Conservation (phyloP, 2,888 invertebrate species). For the Heliothis peltigera region DNA sequence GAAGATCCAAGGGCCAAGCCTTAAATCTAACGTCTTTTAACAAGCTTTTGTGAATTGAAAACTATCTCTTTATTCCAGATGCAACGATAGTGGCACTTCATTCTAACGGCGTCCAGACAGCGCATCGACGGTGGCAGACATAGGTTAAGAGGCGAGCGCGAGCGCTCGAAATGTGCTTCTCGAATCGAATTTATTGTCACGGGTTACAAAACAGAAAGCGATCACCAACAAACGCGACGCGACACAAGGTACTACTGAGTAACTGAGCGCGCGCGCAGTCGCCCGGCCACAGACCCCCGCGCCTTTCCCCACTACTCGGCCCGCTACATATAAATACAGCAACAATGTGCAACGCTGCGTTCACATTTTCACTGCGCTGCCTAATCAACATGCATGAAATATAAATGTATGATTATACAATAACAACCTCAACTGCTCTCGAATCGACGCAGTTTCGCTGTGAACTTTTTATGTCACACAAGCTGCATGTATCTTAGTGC, state of each 20-base stretch:
- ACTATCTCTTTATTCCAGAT: conserved; percentile 98
- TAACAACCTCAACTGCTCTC: not conserved
- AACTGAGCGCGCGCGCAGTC: conserved; percentile 78
- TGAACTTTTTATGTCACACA: conserved; percentile 1
- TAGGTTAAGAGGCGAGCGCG: conserved; percentile 85
- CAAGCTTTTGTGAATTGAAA: conserved; percentile 97
- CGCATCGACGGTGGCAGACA: conserved; percentile 86
- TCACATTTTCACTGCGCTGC: conserved; percentile 55
- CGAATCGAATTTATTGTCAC: conserved; percentile 88
- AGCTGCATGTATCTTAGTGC: not conserved
- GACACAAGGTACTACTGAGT: conserved; percentile 74
- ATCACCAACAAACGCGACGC: conserved; percentile 82
- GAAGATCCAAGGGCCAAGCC: conserved; percentile 70
- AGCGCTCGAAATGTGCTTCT: conserved; percentile 81
- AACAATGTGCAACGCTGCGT: conserved; percentile 58
- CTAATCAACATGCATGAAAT: conserved; percentile 24
- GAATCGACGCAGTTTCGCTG: not conserved
- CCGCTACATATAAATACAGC: conserved; percentile 48
- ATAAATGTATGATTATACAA: conserved; percentile 19
- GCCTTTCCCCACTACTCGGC: conserved; percentile 64
- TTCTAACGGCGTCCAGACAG: conserved; percentile 88
- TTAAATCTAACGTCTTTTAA: conserved; percentile 95
- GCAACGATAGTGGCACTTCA: conserved; percentile 95
- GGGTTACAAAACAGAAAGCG: conserved; percentile 67
- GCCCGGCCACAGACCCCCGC: conserved; percentile 60